Percentiles rank a stretch among this genome's conserved stretches.
Conservation (phyloP, 92 coral and sea anemone genomes). For the Zoanthus sansibaricus region DNA sequence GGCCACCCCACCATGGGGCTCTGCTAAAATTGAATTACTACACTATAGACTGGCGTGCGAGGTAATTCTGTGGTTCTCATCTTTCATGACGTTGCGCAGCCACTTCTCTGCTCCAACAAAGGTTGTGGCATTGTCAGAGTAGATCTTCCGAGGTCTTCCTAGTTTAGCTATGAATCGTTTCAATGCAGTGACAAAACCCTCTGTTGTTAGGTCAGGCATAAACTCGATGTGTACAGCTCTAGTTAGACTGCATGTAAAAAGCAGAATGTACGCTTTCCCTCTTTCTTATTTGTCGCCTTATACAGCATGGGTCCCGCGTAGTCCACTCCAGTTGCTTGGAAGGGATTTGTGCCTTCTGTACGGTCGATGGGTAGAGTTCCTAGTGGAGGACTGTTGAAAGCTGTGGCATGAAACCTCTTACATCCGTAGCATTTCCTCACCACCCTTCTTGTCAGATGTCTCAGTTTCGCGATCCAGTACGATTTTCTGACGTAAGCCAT, state of each 20-base stretch:
- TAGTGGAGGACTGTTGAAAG: neutral
- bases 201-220: neutral
- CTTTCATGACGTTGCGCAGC: conserved; percentile 23
- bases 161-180: neutral
- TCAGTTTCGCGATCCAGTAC: conserved; percentile 10
- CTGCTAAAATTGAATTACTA: neutral
- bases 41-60: neutral
- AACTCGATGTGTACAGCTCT: too few relatives aligned
- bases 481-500: neutral
- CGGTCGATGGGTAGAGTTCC: conserved; percentile 38
- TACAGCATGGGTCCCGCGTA: conserved; percentile 33
- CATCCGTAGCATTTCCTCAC: conserved; percentile 1
- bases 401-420: neutral
- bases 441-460: neutral
- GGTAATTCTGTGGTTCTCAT: neutral
- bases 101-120: too few relatives aligned
- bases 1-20: too few relatives aligned
- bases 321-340: neutral
- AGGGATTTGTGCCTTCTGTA: conserved; percentile 43
- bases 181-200: neutral
- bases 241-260: too few relatives aligned
- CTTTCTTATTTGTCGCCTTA: too few relatives aligned
- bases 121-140: neutral
- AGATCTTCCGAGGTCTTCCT: neutral
- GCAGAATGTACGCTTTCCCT: too few relatives aligned